Evolutionary conservation across 53 echinoderm and acorn worm species (phyloP).

Genomic region (Holothuria scabra): DNA sequence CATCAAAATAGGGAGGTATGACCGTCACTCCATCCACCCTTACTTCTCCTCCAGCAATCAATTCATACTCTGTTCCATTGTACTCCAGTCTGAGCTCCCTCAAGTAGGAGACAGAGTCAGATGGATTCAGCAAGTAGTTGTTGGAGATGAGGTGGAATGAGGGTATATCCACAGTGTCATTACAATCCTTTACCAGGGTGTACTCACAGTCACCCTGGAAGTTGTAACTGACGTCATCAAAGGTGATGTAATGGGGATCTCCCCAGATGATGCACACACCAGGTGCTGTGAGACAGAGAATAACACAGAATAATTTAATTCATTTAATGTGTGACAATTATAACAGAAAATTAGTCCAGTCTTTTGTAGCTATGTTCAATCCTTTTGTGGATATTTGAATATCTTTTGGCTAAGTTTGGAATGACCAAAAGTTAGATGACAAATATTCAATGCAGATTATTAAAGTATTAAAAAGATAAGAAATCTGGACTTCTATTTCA

Average conservation of each 20-base stretch:
- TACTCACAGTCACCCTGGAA: constrained; percentile 84
- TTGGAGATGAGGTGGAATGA: constrained; percentile 60
- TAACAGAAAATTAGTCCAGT: too few relatives aligned
- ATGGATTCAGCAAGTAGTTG: constrained; percentile 61
- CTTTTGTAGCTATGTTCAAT: too few relatives aligned
- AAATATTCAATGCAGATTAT: too few relatives aligned
- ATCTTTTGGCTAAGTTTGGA: too few relatives aligned
- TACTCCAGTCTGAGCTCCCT: constrained; percentile 63
- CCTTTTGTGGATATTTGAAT: too few relatives aligned
- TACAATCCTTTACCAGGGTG: constrained; percentile 68
- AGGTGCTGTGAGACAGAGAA: constrained; percentile 47
- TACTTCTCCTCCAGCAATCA: constrained; percentile 52
- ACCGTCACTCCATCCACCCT: constrained; percentile 53
- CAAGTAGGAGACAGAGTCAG: constrained; percentile 54
- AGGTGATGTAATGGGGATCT: constrained; percentile 90
- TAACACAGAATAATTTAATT: not conserved
- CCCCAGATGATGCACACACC: constrained; percentile 80
- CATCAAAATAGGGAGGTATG: constrained; percentile 52
- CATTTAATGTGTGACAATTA: too few relatives aligned
- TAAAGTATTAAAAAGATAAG: too few relatives aligned
- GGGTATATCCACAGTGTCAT: constrained; percentile 1
- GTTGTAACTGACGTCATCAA: constrained; percentile 69
- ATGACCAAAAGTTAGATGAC: too few relatives aligned
- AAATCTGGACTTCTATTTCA: too few relatives aligned
- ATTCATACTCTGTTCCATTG: constrained; percentile 42